Evolutionary conservation across 1,140 invertebrate species (phyloP), one percentile per base, ranked within the genome.

Genomic region (Drosophila truncata): DNA sequence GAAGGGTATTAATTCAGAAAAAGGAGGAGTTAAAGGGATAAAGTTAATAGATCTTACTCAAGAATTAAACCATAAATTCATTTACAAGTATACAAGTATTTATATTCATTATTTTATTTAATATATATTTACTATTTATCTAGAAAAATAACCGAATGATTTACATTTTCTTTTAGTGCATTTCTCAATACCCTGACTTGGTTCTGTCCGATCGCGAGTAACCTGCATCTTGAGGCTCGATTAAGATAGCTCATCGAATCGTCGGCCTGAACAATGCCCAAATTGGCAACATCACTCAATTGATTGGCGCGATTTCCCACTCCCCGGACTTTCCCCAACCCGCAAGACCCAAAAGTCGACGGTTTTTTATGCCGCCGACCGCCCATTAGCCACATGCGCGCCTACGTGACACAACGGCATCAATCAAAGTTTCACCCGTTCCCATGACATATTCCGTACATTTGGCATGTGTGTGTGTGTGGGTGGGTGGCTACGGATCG

Each of bases 341-440:
- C 29, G n/a, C 14, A 41, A 50, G 27, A 39, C 11, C 62, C 13
- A 65, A 64, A 52, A 52, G 16, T 29, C 46, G 60, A 62, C 29
- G 35, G 66, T 66, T 70, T 70, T 70, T 70, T 66, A 66, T 66
- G 66, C 66, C 55, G 37, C 41, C 73, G 82, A 90, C 84, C 81
- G 81, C 81, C 81, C 70, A 91, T 92, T 90, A 92, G 87, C 86
- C 83, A 92, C 91, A 92, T 92, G 91, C 91, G 91, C 91, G 84
- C 87, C 91, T 92, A 91, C 91, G 91, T 92, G 91, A 92, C 91
- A 92, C 74, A 85, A 86, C 67, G 91, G 74, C 91, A 92, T 92
- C 91, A 92, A 92, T 92, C 91, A 92, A 91, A 91, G 90, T 90
- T 91, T 91, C 82, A 82, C 90, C 86, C 90, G 81, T 88, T 88